Percentiles rank a stretch among this genome's conserved stretches.
phyloP scores from a whole-genome alignment of 2,113 vertebrate genomes.

The Azemiops feae region DNA sequence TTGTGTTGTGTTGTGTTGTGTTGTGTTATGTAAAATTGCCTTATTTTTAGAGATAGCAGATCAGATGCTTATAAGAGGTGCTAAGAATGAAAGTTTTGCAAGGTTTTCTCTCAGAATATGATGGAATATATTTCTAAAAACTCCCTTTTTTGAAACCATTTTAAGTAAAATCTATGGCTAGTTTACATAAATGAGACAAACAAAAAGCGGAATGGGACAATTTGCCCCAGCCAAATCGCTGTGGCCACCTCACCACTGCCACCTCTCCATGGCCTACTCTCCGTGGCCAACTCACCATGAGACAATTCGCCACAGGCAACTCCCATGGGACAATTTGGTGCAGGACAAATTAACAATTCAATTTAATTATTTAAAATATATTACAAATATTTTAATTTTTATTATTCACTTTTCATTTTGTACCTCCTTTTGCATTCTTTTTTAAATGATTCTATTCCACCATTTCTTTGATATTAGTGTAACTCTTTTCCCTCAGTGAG shows the following conservation, averaged over 20 bases:
- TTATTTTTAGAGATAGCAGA: not conserved
- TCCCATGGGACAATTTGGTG: too few species aligned
- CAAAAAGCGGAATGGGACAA: not conserved
- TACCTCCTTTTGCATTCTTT: too few species aligned
- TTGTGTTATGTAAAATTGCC: not conserved
- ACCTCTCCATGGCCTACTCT: not conserved
- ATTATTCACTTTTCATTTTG: too few species aligned
- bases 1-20: too few species aligned
- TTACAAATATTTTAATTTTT: too few species aligned
- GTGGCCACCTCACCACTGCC: not conserved
- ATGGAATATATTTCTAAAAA: not conserved
- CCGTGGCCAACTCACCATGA: too few species aligned
- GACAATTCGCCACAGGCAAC: too few species aligned
- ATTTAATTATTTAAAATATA: too few species aligned
- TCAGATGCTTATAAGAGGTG: not conserved
- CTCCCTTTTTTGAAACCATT: not conserved
- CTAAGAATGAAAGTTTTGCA: not conserved
- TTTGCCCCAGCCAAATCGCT: not conserved
- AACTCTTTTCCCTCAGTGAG: too few species aligned
- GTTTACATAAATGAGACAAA: not conserved
- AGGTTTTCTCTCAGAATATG: not conserved
- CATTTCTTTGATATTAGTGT: too few species aligned
- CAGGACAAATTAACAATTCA: too few species aligned
- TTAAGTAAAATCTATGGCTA: not conserved
- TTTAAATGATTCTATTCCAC: too few species aligned